Conservation (phyloP, 2,888 invertebrate genomes). For the Gymnoscelis rufifasciata region DNA sequence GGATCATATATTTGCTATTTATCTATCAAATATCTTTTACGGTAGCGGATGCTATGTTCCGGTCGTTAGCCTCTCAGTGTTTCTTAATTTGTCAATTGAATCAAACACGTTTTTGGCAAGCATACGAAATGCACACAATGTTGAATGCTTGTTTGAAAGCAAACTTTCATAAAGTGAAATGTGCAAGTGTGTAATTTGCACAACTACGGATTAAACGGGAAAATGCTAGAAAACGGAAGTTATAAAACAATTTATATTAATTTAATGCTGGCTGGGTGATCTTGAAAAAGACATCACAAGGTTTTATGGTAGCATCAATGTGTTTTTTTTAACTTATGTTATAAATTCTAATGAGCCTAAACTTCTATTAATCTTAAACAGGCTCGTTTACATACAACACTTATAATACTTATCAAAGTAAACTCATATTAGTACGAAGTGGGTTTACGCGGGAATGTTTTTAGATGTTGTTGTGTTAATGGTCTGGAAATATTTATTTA, state of each 20-base stretch:
- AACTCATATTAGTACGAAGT: no score
- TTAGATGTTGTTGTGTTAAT: no score
- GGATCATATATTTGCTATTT: neutral
- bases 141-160: neutral
- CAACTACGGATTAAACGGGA: no score
- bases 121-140: constrained; percentile 3
- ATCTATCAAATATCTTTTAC: neutral
- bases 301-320: constrained; percentile 2
- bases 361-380: no score
- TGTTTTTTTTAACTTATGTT: neutral
- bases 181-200: neutral
- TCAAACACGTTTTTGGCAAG: constrained; percentile 17
- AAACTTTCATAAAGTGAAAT: constrained; percentile 5
- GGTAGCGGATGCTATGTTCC: neutral
- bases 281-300: no score
- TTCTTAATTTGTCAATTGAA: constrained; percentile 2
- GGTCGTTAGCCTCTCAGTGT: constrained; percentile 1
- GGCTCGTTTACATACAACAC: no score
- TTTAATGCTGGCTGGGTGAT: neutral
- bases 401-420: no score
- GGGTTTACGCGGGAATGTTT: no score
- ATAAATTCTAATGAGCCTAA: no score
- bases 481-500: no score
- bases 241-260: constrained; percentile 12
- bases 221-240: no score